Base-by-base conservation (phyloP, 2,797 vertebrate genomes). In the Coluber constrictor region DNA sequence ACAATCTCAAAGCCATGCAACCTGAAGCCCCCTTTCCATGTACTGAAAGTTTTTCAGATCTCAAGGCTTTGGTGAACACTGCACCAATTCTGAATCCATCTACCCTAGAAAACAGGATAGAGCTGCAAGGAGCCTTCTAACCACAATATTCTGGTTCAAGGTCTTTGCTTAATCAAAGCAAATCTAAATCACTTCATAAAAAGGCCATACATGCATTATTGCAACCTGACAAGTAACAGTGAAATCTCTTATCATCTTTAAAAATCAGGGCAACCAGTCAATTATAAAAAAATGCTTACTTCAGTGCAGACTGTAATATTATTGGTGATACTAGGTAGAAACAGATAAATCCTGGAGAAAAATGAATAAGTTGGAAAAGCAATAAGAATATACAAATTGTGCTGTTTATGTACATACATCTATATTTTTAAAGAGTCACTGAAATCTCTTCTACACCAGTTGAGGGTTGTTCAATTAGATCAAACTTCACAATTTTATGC, bases 291-390 rank as follows among this genome's bases (percentile, higher is more conserved):
- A 13, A 60, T 37, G 90, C 98, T 98, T 97, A 98, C 98, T 97
- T 99, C 94, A 98, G 97, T n/a, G 98, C 98, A 96, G 98, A 98
- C 90, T 97, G 97, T 96, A 98, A 98, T 91, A 99, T 98, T 93
- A 98, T 51, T 27, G 98, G 98, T 57, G 98, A 98, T 94, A 99
- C 97, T 94, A 99, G 97, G 96, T 98, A 97, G 95, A 99, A 98
- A 90, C 97, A 97, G 61, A 98, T 97, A 56, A 98, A 98, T 37
- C 97, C 98, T 98, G 96, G n/a, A 95, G 96, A 43, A 88, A 94
- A 92, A 87, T 59, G 96, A 91, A 89, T 27, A 7, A 5, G 70
- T 27, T 59, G 51, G 15, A 90, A 29, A 27, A 88, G 32, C 4
- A 54, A 47, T 37, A 92, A 47, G 54, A 79, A 79, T 94, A 66